Evolutionary conservation across 2,888 invertebrate species (phyloP), one percentile per base, ranked within the genome.

Genomic region (Drosophila meridionalis): DNA sequence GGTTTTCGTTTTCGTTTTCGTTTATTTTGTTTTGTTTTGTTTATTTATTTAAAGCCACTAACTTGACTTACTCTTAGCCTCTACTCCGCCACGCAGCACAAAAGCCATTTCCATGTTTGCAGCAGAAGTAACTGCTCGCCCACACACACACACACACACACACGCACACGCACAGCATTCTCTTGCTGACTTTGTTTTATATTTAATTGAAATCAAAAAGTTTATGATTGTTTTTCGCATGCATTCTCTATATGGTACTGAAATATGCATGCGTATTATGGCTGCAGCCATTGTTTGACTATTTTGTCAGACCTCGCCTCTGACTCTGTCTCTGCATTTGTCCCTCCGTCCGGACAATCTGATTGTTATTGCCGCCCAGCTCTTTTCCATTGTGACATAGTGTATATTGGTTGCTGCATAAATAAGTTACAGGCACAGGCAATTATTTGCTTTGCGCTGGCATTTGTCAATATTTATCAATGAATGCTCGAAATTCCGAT

Each of bases 171-270:
- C 28, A 4, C 2, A 6, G 2, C 34, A n/a, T n/a, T 38, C 43
- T 63, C 32, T 63, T 63, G 66, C 58, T 66, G 67, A 57, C 68
- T 70, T 84, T 58, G 63, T 52, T 57, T 68, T 73, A 80, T 73
- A 81, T 83, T 76, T 83, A 88, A 90, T 88, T 88, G 75, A 83
- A 90, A 81, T 75, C 71, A 61, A 59, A 80, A 86, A 88, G 61
- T 74, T 77, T 66, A 81, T 86, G 73, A 77, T 83, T 79, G 71
- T 73, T 74, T 76, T 76, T 72, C 43, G 69, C 66, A 60, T 74
- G 76, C 72, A 80, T 63, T 82, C 78, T 71, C 68, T 61, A 76
- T 80, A 74, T 62, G 80, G 73, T 76, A 73, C 75, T 87, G 78
- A 88, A 83, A 87, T 85, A 78, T 89, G 72, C 70, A 87, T 79